Evolutionary conservation across 2,113 vertebrate species (phyloP).

Genomic region (Protomyctophum bolini): DNA sequence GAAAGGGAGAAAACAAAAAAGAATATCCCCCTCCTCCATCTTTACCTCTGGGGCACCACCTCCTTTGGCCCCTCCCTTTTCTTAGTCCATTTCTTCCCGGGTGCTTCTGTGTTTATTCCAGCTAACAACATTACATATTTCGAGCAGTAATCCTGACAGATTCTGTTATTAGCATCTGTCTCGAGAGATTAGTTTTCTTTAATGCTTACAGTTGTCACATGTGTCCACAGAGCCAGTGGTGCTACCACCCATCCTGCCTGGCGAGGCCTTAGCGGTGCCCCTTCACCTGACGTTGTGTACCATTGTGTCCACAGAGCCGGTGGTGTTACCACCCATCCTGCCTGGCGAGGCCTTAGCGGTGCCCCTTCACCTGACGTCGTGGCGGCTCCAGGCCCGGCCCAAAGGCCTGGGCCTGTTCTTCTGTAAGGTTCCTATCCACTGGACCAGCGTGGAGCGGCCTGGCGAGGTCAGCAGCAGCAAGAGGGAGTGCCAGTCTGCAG

Average conservation of each 20-base stretch:
- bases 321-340: slow-evolving; percentile 91
- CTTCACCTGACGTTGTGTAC: slow-evolving; percentile 90
- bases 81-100: too few species aligned
- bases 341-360: slow-evolving; percentile 89
- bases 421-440: slow-evolving; percentile 95
- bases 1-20: too few species aligned
- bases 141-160: too few species aligned
- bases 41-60: too few species aligned
- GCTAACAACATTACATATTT: too few species aligned
- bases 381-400: slow-evolving; percentile 93
- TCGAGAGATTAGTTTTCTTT: too few species aligned
- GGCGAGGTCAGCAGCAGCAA: slow-evolving; percentile 92
- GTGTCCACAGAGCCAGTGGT: background rate
- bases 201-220: too few species aligned
- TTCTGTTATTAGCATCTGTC: too few species aligned
- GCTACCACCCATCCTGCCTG: slow-evolving; percentile 91
- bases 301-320: slow-evolving; percentile 83
- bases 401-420: slow-evolving; percentile 94
- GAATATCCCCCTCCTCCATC: too few species aligned
- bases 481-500: slow-evolving; percentile 92
- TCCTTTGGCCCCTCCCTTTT: too few species aligned
- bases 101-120: too few species aligned
- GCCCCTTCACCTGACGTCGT: slow-evolving; percentile 94
- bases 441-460: slow-evolving; percentile 90
- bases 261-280: slow-evolving; percentile 88